These are phyloP conservation scores for Syndactyla subalaris DNA, from an alignment of 2,797 vertebrate species.

Conservation along the genomic window DNA sequence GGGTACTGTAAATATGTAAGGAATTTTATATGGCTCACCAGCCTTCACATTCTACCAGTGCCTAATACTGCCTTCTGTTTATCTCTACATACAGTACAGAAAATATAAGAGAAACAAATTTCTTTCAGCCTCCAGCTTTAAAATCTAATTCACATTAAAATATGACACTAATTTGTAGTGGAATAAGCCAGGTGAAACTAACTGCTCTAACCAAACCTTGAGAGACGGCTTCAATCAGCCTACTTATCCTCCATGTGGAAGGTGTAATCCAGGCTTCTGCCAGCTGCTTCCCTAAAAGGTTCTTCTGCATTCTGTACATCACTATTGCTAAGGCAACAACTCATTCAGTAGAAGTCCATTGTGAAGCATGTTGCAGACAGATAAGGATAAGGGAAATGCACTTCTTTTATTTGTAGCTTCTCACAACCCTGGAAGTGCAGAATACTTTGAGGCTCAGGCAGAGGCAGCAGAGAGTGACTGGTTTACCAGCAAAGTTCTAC, in stretches of 20 bases:
- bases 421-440: background rate
- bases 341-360: background rate
- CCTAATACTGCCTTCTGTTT: background rate
- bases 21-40: background rate
- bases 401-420: background rate
- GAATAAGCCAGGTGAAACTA: constrained; percentile 8
- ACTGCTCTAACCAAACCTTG: constrained; percentile 8
- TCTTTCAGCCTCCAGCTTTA: background rate
- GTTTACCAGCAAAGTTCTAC: background rate
- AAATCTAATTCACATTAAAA: constrained; percentile 24
- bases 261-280: constrained; percentile 27
- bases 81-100: background rate
- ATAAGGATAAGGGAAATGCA: constrained; percentile 24
- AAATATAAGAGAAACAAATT: background rate
- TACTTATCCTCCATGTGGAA: constrained; percentile 23
- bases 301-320: constrained; percentile 2
- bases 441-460: background rate
- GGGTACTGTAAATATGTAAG: background rate
- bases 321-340: constrained; percentile 17
- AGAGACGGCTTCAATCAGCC: constrained; percentile 34
- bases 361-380: constrained; percentile 12
- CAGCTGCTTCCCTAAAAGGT: constrained; percentile 22
- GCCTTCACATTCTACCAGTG: background rate
- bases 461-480: background rate
- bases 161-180: background rate